Evolutionary conservation across 1,140 invertebrate species (phyloP).

Genomic region (Steinernema feltiae): DNA sequence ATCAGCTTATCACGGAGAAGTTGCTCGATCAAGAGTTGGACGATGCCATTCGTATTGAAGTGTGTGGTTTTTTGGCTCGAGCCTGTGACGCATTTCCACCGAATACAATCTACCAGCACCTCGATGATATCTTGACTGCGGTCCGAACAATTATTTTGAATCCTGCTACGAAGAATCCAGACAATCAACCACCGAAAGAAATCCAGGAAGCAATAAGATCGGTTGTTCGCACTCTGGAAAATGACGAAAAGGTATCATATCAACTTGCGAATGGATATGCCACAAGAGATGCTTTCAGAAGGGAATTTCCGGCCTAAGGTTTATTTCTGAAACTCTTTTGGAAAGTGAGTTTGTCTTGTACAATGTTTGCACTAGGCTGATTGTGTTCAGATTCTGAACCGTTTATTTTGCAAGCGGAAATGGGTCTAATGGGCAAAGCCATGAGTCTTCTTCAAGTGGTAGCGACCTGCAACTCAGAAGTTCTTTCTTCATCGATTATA

Average conservation of each 20-base stretch:
- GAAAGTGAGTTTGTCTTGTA: conserved; percentile 31
- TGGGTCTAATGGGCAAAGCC: conserved; percentile 44
- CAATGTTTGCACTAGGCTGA: neutral
- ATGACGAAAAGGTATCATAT: neutral
- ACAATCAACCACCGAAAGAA: conserved; percentile 10
- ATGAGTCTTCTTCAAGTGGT: conserved; percentile 27
- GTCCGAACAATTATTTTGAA: conserved; percentile 32
- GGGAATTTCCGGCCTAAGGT: neutral
- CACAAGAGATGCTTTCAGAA: neutral
- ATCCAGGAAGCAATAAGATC: conserved; percentile 17
- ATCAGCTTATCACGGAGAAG: conserved; percentile 45
- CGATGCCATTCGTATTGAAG: conserved; percentile 23
- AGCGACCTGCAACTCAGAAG: neutral
- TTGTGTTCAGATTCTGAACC: conserved; percentile 45
- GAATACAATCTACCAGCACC: conserved; percentile 3
- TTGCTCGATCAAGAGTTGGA: conserved; percentile 33
- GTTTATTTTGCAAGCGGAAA: conserved; percentile 51
- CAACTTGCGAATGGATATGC: neutral
- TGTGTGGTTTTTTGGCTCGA: conserved; percentile 24
- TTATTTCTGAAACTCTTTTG: conserved; percentile 29
- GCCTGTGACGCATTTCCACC: conserved; percentile 24
- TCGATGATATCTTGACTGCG: conserved; percentile 27
- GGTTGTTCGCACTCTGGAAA: conserved; percentile 12
- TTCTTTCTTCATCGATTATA: neutral
- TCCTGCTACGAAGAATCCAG: conserved; percentile 20